Evolutionary conservation across 1,140 invertebrate species (phyloP), one percentile per base, ranked within the genome.

Genomic region (Drosophila guanche): DNA sequence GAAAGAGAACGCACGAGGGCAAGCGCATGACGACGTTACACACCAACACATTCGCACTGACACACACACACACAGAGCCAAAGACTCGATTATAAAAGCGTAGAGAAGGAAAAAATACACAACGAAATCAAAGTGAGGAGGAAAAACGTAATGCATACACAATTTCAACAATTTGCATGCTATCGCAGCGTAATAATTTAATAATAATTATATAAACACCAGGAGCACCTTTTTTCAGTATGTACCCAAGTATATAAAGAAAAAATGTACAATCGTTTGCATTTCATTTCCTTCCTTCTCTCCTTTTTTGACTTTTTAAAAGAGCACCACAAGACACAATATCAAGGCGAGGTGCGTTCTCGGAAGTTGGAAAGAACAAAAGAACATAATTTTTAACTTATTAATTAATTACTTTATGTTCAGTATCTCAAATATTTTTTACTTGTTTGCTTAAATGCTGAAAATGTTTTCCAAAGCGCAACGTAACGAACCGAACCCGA

Each of bases 1-100:
- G 83, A 86, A 60, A 88, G 81, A 78, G 81, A 86, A 60, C 70
- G 83, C 62, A 88, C 62, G 83, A 86, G 78, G 70, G 62, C 83
- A 71, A 81, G 70, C 83, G 76, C 78, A 86, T 86, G 81, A 88
- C 81, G 81, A 81, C 68, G 77, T 71, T 74, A 76, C 58, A 61
- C 48, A 37, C 33, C 43, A 72, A 61, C 58, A 51, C 58, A 58
- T 40, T 47, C 29, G 8, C 3, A 61, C 68, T 70, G 45, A 58
- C 40, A 75, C 41, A 45, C 22, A 68, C 50, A 61, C 47, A 58
- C 46, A 63, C 53, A 69, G 22, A 65, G 16, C 16, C 33, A 53
- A 37, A 37, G 33, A 42, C 25, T 33, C 25, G 48, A 48, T 57
- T 53, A 53, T 46, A 52, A 57, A 60, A 76, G 46, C 55, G 45